phyloP scores from a whole-genome alignment of 1,140 invertebrate genomes.

The Solenopsis invicta region DNA sequence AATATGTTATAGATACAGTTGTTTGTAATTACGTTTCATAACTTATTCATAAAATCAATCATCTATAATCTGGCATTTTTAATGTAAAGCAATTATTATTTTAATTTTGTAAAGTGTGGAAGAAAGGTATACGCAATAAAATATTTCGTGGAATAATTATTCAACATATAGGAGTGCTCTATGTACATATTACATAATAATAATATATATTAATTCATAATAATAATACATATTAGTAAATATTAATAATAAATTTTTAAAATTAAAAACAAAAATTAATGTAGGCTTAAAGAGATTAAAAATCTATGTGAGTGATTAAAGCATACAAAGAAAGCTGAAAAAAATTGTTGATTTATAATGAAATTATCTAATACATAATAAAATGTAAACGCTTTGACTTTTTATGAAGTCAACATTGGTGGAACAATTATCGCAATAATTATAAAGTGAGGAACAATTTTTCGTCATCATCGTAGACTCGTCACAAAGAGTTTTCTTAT shows the following conservation, averaged over 20 bases:
- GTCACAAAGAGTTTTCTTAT: too few species aligned
- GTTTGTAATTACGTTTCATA: not conserved
- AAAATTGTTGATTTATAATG: too few species aligned
- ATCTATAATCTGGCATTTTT: not conserved
- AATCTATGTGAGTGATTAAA: too few species aligned
- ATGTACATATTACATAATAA: not conserved
- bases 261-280: too few species aligned
- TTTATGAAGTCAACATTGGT: too few species aligned
- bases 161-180: not conserved
- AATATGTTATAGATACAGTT: not conserved
- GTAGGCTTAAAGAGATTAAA: too few species aligned
- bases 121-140: not conserved
- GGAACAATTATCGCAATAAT: too few species aligned
- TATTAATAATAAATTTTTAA: not conserved
- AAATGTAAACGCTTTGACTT: too few species aligned
- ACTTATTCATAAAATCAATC: not conserved
- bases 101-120: not conserved
- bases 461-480: too few species aligned
- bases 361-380: too few species aligned
- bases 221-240: not conserved
- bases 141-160: not conserved
- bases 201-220: not conserved
- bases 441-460: too few species aligned
- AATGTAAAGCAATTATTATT: not conserved
- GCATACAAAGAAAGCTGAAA: too few species aligned